These are phyloP conservation scores for Amazona vittata DNA, from an alignment of 2,113 vertebrate genomes.

Conservation along the genomic window DNA sequence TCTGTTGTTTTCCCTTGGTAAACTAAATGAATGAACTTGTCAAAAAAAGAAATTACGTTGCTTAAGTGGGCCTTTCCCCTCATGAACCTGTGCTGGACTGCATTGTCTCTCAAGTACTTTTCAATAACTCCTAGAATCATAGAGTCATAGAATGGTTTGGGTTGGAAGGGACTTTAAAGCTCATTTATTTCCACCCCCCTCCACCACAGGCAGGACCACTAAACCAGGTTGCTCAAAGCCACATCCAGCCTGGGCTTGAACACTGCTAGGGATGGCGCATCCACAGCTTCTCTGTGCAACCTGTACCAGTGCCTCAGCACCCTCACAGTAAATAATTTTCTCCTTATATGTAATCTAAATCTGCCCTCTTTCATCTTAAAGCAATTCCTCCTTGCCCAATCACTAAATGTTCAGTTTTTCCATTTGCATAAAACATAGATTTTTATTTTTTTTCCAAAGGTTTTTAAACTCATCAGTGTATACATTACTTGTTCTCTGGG, in stretches of 20 bases:
- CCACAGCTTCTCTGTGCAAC: not conserved
- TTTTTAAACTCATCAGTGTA: not conserved
- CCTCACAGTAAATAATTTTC: not conserved
- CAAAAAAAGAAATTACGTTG: not conserved
- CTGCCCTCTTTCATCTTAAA: not conserved
- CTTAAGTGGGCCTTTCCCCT: not conserved
- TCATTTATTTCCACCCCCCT: not conserved
- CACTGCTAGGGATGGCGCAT: not conserved
- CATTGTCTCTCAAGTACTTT: not conserved
- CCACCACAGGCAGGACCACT: not conserved
- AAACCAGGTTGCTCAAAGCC: not conserved
- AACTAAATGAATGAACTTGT: not conserved
- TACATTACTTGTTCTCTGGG: not conserved
- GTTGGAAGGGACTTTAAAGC: not conserved
- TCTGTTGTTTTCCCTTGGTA: not conserved
- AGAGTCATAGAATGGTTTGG: not conserved
- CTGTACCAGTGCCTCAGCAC: not conserved
- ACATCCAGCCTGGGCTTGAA: not conserved
- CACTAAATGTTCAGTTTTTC: not conserved
- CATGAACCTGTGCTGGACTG: not conserved
- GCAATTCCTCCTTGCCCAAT: not conserved
- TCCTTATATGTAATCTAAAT: not conserved
- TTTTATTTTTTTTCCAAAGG: not conserved
- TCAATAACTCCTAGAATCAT: not conserved
- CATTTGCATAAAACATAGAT: not conserved